These are phyloP conservation scores for Musca domestica DNA, from an alignment of 1,140 invertebrate genomes.

Conservation along the genomic window DNA sequence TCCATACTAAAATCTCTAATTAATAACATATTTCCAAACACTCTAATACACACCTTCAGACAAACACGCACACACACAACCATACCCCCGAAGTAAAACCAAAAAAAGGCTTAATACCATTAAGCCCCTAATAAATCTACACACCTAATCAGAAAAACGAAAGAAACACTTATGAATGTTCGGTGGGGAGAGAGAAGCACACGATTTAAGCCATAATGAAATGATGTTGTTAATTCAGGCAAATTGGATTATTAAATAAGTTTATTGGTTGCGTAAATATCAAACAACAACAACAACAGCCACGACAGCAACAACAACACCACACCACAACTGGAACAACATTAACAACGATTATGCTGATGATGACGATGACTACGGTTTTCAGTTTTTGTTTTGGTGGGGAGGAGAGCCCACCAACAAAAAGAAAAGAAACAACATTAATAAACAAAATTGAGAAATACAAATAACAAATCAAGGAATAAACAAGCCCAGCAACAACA, in stretches of 20 bases:
- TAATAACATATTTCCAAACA: no score
- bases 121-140: background rate
- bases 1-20: no score
- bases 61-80: background rate
- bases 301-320: no score
- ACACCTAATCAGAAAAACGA: background rate
- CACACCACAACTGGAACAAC: background rate
- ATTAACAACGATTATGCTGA: no score
- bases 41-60: no score
- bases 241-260: constrained; percentile 54
- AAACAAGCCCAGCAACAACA: background rate
- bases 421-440: background rate
- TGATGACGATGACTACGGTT: no score
- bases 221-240: constrained; percentile 49
- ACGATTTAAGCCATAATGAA: constrained; percentile 11
- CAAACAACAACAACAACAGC: background rate
- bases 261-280: constrained; percentile 34
- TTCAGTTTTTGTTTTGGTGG: background rate
- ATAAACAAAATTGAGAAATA: background rate
- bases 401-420: no score
- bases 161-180: background rate
- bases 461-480: constrained; percentile 12
- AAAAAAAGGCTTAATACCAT: background rate
- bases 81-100: background rate
- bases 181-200: constrained; percentile 24